Conservation (phyloP, 2,888 invertebrate genomes). For the Melipona beecheii region DNA sequence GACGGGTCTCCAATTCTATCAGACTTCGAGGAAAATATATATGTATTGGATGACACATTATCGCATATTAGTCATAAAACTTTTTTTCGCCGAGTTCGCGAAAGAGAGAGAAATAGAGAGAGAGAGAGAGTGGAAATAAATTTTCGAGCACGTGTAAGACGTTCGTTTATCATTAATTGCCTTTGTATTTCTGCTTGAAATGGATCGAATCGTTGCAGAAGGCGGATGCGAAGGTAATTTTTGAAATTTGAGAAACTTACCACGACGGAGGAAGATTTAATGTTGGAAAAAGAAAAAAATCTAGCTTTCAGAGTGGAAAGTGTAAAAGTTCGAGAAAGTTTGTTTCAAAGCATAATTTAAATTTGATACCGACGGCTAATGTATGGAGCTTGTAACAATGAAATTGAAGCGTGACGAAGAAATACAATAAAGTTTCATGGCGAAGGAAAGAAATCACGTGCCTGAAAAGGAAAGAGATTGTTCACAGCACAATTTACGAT, state of each 20-base stretch:
- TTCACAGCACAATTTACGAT: too few relatives aligned
- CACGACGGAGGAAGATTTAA: neutral
- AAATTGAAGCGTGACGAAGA: too few relatives aligned
- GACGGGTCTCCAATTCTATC: conserved; percentile 79
- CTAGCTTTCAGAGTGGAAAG: neutral
- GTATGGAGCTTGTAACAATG: too few relatives aligned
- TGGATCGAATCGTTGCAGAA: neutral
- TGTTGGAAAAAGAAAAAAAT: neutral
- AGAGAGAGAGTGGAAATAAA: conserved; percentile 66
- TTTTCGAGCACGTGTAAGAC: conserved; percentile 70
- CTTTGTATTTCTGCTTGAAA: neutral
- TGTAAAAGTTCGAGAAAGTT: neutral
- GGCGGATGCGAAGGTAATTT: too few relatives aligned
- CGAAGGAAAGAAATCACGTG: too few relatives aligned
- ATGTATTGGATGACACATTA: conserved; percentile 78
- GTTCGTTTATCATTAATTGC: conserved; percentile 27
- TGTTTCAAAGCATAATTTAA: too few relatives aligned
- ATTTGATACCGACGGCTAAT: too few relatives aligned
- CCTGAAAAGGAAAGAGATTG: neutral
- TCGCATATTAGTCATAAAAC: conserved; percentile 80
- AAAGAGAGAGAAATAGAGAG: neutral
- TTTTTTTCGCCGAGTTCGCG: conserved; percentile 62
- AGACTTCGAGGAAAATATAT: conserved; percentile 70
- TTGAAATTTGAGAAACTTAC: neutral
- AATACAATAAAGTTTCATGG: too few relatives aligned